Percentiles rank a stretch among this genome's conserved stretches.
Evolutionary conservation across 2,113 vertebrate species (phyloP).

Genomic region (Oreocharis arfaki): DNA sequence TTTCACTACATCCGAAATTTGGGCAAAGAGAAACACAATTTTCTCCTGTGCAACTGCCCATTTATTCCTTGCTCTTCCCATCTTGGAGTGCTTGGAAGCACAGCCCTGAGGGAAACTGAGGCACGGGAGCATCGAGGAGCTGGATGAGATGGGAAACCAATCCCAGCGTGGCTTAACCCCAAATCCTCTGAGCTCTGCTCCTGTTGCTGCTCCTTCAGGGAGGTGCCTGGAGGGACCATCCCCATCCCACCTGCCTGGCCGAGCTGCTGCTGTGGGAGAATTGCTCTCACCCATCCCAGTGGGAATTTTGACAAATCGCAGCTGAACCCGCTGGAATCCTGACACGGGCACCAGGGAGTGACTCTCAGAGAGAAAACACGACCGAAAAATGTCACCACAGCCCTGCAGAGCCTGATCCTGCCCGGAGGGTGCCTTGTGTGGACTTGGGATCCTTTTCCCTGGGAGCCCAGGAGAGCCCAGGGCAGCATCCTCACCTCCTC

Average conservation of each 20-base stretch:
- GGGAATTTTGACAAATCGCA: accelerated
- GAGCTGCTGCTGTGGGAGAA: not conserved
- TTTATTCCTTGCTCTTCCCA: not conserved
- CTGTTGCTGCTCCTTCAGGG: not conserved
- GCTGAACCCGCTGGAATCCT: not conserved
- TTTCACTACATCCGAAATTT: not conserved
- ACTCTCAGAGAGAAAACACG: not conserved
- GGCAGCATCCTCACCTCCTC: not conserved
- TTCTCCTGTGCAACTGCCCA: not conserved
- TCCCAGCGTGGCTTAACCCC: not conserved
- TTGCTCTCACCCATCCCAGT: accelerated
- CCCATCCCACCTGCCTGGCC: not conserved
- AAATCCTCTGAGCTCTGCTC: not conserved
- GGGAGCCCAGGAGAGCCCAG: not conserved
- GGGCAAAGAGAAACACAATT: not conserved
- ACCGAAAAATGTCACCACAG: not conserved
- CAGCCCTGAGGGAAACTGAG: not conserved
- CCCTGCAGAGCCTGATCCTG: not conserved
- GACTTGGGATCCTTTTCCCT: not conserved
- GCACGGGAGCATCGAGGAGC: not conserved
- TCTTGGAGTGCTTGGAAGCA: not conserved
- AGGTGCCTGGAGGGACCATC: not conserved
- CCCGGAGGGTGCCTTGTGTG: accelerated
- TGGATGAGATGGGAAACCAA: not conserved
- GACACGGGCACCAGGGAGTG: accelerated